These are phyloP conservation scores for Melanostoma mellinum DNA, from an alignment of 2,888 invertebrate genomes.

Conservation along the genomic window DNA sequence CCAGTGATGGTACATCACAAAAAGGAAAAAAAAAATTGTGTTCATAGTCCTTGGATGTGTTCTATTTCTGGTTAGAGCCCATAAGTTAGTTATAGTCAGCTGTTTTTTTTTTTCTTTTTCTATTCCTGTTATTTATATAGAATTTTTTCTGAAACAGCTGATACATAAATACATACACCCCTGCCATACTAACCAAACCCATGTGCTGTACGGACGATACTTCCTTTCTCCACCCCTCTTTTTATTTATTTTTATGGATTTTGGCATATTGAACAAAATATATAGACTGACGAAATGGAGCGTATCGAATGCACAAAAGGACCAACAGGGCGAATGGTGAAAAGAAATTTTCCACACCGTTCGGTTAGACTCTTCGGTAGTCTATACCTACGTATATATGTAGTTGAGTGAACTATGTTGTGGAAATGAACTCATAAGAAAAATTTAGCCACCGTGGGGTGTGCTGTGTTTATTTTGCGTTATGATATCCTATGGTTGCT, in stretches of 20 bases:
- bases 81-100: constrained; percentile 46
- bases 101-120: constrained; percentile 44
- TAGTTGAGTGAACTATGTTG: constrained; percentile 4
- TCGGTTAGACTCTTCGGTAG: constrained; percentile 23
- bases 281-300: constrained; percentile 39
- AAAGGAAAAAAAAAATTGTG: constrained; percentile 2
- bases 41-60: constrained; percentile 41
- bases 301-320: constrained; percentile 31
- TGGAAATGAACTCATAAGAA: constrained; percentile 17
- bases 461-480: constrained; percentile 5
- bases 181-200: not conserved
- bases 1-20: constrained; percentile 1
- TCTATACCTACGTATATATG: not conserved
- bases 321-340: constrained; percentile 13
- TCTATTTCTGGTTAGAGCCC: constrained; percentile 37
- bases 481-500: constrained; percentile 1
- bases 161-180: constrained; percentile 20
- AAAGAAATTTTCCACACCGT: constrained; percentile 30
- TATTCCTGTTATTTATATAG: constrained; percentile 30
- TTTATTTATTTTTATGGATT: constrained; percentile 39
- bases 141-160: constrained; percentile 54
- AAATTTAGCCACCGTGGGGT: not conserved
- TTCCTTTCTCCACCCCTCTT: constrained; percentile 15
- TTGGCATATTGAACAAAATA: constrained; percentile 42
- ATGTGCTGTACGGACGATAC: constrained; percentile 4